Evolutionary conservation across 2,113 vertebrate genomes (phyloP).

Genomic region (Eidolon helvum): DNA sequence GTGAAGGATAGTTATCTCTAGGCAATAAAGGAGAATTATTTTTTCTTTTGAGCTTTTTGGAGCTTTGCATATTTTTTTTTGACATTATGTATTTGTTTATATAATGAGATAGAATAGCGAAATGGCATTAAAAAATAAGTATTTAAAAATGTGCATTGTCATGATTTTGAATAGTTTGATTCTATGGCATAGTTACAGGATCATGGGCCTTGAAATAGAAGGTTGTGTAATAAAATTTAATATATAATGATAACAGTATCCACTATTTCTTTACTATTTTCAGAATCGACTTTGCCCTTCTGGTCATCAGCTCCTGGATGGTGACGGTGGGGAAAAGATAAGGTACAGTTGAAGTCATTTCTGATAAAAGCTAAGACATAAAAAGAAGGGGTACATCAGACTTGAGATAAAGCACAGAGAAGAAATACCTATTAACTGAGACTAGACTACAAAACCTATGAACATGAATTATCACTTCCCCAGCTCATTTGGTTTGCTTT

Average conservation of each 20-base stretch:
- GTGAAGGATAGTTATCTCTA: too few species aligned
- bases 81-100: neutral
- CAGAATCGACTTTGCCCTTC: neutral
- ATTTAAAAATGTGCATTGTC: neutral
- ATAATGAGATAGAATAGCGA: neutral
- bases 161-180: neutral
- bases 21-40: neutral
- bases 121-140: neutral
- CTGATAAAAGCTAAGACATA: neutral
- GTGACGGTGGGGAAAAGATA: neutral
- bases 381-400: rapidly evolving
- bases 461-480: neutral
- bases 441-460: neutral
- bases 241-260: too few species aligned
- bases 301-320: rapidly evolving
- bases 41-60: neutral
- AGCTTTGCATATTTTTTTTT: neutral
- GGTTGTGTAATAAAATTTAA: neutral
- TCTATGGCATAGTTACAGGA: neutral
- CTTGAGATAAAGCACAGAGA: too few species aligned
- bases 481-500: neutral
- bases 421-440: neutral
- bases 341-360: neutral
- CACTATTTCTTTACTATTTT: neutral
- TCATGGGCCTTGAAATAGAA: rapidly evolving